A percentile compares a stretch with the other conserved stretches of the same genome.
These are phyloP conservation scores for Brachystomella parvula DNA, from an alignment of 1,140 invertebrate genomes.

Conservation along the genomic window DNA sequence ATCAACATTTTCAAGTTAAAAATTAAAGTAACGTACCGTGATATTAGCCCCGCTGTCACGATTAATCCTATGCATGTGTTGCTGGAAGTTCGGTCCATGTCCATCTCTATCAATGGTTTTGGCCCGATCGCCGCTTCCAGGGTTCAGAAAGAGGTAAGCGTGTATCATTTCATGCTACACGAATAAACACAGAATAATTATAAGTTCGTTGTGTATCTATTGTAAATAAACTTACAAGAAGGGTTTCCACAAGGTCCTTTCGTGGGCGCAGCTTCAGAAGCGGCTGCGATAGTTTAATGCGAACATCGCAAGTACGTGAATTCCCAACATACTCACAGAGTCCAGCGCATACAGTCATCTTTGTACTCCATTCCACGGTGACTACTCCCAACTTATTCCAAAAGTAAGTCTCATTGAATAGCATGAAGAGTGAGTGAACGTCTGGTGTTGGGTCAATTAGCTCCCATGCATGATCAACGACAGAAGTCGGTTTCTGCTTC, in stretches of 20 bases:
- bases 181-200: conserved; percentile 23
- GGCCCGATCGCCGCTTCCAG: too few relatives aligned
- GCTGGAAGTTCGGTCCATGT: conserved; percentile 89
- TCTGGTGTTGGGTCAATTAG: conserved; percentile 88
- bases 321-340: conserved; percentile 68
- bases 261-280: conserved; percentile 81
- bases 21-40: conserved; percentile 52
- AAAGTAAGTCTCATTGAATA: conserved; percentile 83
- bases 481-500: background rate
- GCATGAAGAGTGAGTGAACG: conserved; percentile 70
- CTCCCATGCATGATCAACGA: conserved; percentile 57
- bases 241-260: conserved; percentile 87
- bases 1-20: background rate
- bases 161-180: conserved; percentile 97
- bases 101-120: conserved; percentile 75
- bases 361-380: conserved; percentile 84
- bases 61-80: conserved; percentile 92
- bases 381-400: conserved; percentile 64
- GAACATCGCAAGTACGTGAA: conserved; percentile 61
- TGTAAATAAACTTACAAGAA: conserved; percentile 56
- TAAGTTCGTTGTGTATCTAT: background rate
- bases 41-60: conserved; percentile 75
- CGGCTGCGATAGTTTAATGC: conserved; percentile 74
- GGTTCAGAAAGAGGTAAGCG: conserved; percentile 74
- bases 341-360: conserved; percentile 86